Percentiles rank a stretch among this genome's conserved stretches.
Evolutionary conservation across 92 coral and sea anemone genomes (phyloP).

Genomic region (Diadumene lineata): DNA sequence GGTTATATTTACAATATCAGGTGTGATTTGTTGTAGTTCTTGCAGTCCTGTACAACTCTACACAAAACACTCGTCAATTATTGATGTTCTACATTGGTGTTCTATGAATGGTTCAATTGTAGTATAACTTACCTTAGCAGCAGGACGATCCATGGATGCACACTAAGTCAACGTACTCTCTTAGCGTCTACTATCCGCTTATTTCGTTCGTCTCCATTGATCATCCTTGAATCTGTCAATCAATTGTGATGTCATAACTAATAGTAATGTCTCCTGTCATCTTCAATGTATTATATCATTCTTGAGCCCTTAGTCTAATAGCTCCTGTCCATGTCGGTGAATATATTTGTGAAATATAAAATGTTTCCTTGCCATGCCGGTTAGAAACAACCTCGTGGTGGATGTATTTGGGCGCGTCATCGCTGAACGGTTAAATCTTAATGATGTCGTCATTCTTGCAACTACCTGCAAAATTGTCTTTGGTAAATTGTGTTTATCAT

Average conservation of each 20-base stretch:
- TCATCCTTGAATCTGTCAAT: slow-evolving; percentile 13
- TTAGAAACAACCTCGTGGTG: background rate
- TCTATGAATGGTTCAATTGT: background rate
- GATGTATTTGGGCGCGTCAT: background rate
- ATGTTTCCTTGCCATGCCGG: no score
- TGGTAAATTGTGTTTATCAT: slow-evolving; percentile 1
- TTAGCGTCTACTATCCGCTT: background rate
- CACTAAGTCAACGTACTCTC: background rate
- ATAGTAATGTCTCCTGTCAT: background rate
- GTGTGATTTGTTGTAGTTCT: background rate
- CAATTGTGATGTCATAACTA: slow-evolving; percentile 6
- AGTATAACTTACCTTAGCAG: no score
- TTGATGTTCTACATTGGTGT: background rate
- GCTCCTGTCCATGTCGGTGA: background rate
- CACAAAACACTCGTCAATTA: background rate
- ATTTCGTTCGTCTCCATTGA: background rate
- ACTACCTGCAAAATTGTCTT: background rate
- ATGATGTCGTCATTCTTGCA: no score
- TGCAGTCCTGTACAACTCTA: background rate
- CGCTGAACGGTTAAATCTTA: no score
- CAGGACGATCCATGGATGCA: no score
- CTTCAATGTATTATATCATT: background rate
- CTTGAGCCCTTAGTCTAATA: background rate
- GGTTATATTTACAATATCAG: background rate
- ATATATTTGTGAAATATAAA: no score